A percentile compares a stretch with the other conserved stretches of the same genome.
phyloP scores from a whole-genome alignment of 2,113 vertebrate species.

The Gasterosteus nipponicus region DNA sequence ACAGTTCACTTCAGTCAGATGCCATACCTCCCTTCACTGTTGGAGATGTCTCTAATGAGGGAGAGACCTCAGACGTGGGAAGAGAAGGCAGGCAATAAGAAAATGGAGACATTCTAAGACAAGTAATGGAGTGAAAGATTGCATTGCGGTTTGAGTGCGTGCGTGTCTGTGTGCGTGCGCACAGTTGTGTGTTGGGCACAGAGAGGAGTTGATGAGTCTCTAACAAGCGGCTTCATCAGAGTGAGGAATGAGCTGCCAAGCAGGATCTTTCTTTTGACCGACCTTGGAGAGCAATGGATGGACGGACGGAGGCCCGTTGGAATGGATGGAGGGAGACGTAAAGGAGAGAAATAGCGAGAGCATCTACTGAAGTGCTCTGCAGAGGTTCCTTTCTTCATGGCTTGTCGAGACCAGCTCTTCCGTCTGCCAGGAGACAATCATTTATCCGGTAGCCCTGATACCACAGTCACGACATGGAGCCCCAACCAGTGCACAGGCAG shows the following conservation, averaged over 20 bases:
- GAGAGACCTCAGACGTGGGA: conserved; percentile 20
- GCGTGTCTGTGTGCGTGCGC: conserved; percentile 9
- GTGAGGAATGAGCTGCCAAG: conserved; percentile 75
- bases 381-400: conserved; percentile 56
- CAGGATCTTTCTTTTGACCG: conserved; percentile 77
- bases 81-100: conserved; percentile 13
- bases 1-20: conserved; percentile 48
- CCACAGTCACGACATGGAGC: conserved; percentile 60
- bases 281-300: conserved; percentile 67
- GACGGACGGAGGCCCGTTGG: conserved; percentile 41
- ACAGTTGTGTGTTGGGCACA: not conserved
- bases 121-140: conserved; percentile 54
- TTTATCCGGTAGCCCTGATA: conserved; percentile 61
- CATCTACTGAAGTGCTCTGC: conserved; percentile 44
- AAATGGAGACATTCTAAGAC: conserved; percentile 56
- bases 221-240: conserved; percentile 81
- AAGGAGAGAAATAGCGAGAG: conserved; percentile 47
- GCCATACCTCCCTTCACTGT: conserved; percentile 4
- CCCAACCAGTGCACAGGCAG: conserved; percentile 50
- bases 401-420: conserved; percentile 54
- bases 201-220: conserved; percentile 67
- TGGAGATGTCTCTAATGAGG: conserved; percentile 66
- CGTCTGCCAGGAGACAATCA: conserved; percentile 65
- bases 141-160: conserved; percentile 5
- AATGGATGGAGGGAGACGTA: conserved; percentile 36